Conservation (phyloP, 2,113 vertebrate genomes). For the Xenopus borealis region DNA sequence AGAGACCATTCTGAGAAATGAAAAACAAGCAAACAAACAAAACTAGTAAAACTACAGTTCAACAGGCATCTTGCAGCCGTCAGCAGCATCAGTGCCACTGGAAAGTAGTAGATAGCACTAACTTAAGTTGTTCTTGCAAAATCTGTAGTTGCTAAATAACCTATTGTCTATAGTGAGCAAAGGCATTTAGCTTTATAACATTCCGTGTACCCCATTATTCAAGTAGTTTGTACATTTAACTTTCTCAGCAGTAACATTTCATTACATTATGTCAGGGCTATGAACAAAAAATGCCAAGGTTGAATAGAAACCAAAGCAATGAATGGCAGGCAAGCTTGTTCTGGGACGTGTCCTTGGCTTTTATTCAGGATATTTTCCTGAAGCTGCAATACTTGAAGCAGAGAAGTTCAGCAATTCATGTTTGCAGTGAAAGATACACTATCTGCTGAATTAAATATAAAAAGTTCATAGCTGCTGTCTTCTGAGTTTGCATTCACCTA, state of each 20-base stretch:
- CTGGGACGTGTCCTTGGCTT: conserved; percentile 37
- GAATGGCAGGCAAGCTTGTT: conserved; percentile 6
- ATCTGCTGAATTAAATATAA: conserved; percentile 73
- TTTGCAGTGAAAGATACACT: conserved; percentile 68
- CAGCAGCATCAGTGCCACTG: no score
- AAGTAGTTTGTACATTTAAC: no score
- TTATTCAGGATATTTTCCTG: conserved; percentile 36
- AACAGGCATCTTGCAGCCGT: no score
- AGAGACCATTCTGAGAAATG: no score
- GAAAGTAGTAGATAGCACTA: no score
- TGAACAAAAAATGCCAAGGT: not conserved
- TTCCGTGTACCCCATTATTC: no score
- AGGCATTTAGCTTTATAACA: no score
- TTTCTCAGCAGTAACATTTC: no score
- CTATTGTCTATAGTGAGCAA: no score
- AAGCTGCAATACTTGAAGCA: conserved; percentile 29
- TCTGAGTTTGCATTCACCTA: conserved; percentile 69
- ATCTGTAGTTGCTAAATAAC: no score
- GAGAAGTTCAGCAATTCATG: conserved; percentile 64
- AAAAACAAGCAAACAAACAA: no score
- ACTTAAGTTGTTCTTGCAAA: not conserved
- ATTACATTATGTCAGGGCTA: not conserved
- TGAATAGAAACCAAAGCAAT: not conserved
- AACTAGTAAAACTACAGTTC: no score
- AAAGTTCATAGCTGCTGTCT: conserved; percentile 68